Conservation (phyloP, 2,113 vertebrate genomes). For the Gallinago media region DNA sequence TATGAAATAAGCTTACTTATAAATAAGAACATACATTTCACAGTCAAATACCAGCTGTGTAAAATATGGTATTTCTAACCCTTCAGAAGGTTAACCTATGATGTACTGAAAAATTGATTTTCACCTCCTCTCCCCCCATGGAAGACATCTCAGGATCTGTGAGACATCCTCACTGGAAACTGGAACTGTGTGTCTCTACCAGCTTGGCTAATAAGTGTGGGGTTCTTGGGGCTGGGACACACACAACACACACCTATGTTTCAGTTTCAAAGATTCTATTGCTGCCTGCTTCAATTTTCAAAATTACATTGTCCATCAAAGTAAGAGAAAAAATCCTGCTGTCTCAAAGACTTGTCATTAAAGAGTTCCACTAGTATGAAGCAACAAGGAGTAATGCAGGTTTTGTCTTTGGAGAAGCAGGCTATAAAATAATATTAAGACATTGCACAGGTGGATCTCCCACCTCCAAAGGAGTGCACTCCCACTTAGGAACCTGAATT, state of each 20-base stretch:
- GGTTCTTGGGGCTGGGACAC: fast-evolving
- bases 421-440: neutral
- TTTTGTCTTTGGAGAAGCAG: neutral
- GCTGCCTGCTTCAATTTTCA: neutral
- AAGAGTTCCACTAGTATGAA: neutral
- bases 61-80: neutral
- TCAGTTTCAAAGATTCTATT: neutral
- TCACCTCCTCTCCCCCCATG: fast-evolving
- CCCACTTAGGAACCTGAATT: neutral
- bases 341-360: neutral
- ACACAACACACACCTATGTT: fast-evolving
- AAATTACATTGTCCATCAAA: neutral
- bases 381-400: neutral
- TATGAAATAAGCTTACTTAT: neutral
- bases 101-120: neutral
- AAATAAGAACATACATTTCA: neutral
- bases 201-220: neutral
- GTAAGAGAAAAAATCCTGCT: neutral
- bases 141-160: neutral
- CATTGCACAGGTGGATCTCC: fast-evolving
- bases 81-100: neutral
- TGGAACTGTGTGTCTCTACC: neutral
- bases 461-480: neutral
- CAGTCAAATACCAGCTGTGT: neutral
- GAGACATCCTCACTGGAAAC: neutral